These are phyloP conservation scores for Miichthys miiuy DNA, from an alignment of 2,797 vertebrate species.

Conservation along the genomic window DNA sequence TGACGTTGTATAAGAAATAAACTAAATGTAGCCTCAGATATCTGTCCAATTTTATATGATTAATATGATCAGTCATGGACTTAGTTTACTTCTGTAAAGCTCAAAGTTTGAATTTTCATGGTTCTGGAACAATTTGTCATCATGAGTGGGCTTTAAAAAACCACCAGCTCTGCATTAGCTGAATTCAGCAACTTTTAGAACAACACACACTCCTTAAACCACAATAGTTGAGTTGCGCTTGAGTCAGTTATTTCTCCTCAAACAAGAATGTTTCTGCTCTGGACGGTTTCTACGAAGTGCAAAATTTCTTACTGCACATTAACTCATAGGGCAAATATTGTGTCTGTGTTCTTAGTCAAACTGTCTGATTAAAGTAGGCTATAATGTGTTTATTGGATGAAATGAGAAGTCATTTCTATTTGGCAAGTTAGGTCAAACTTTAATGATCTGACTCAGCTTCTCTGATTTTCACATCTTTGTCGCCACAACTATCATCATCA, in stretches of 20 bases:
- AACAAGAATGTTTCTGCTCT: constrained; percentile 8
- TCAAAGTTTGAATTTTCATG: not conserved
- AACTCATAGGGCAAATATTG: not conserved
- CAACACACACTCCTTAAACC: constrained; percentile 39
- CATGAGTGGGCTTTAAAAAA: constrained; percentile 39
- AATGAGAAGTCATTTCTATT: constrained; percentile 5
- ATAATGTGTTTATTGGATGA: not conserved
- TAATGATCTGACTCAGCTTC: too few species aligned
- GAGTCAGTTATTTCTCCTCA: constrained; percentile 27
- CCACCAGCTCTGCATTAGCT: constrained; percentile 17
- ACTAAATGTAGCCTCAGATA: not conserved
- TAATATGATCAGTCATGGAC: not conserved
- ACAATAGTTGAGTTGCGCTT: constrained; percentile 27
- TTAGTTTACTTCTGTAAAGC: not conserved
- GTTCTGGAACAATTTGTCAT: constrained; percentile 34
- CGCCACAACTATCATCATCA: not conserved
- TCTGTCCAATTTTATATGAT: not conserved
- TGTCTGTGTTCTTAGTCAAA: constrained; percentile 15
- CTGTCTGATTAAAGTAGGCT: not conserved
- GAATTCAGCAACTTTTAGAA: constrained; percentile 40
- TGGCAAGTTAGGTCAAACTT: not conserved
- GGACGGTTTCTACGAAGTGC: constrained; percentile 10
- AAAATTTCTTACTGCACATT: not conserved
- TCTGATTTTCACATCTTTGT: not conserved
- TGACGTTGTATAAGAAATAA: not conserved